Conservation (phyloP, 2,113 vertebrate genomes). For the Diadophis punctatus region DNA sequence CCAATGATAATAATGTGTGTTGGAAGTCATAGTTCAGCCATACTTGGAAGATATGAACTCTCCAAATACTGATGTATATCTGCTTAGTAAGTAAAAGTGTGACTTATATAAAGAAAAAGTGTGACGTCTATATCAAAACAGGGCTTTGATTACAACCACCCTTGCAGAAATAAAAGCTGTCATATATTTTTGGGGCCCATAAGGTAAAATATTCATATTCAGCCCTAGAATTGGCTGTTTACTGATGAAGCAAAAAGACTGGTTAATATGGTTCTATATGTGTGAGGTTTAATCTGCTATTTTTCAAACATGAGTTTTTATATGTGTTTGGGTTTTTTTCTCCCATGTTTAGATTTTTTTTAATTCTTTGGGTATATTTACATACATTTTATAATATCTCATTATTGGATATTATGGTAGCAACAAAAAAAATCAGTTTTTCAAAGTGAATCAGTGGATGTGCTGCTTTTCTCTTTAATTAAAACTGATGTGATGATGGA, state of each 20-base stretch:
- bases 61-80: neutral
- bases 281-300: neutral
- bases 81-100: neutral
- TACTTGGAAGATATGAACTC: neutral
- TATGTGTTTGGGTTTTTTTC: neutral
- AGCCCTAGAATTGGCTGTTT: neutral
- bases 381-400: too few relatives aligned
- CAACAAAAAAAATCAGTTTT: neutral
- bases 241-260: neutral
- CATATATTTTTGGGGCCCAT: neutral
- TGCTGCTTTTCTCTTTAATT: too few relatives aligned
- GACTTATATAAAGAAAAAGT: neutral
- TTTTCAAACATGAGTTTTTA: neutral
- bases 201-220: neutral
- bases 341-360: too few relatives aligned
- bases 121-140: neutral
- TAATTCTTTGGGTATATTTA: neutral
- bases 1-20: neutral
- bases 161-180: neutral
- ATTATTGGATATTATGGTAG: neutral
- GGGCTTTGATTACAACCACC: neutral
- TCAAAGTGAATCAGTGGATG: too few relatives aligned
- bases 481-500: too few relatives aligned
- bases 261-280: neutral
- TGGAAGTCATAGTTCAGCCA: neutral